Evolutionary conservation across 2,797 vertebrate species (phyloP).

Genomic region (Chiropotes sagulatus): DNA sequence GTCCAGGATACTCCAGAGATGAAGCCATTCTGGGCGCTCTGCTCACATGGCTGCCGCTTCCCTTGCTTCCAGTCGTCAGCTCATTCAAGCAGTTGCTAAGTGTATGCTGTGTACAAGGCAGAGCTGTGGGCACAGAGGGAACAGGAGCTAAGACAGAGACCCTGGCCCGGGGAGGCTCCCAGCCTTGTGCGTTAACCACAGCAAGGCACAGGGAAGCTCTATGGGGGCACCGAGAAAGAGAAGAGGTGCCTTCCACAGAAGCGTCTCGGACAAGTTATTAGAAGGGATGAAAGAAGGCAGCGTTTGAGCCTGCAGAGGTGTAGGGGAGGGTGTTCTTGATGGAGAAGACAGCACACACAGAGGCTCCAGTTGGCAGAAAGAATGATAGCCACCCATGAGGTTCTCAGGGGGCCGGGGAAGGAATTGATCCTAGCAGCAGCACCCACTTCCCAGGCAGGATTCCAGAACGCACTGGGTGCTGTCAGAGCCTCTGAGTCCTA

Average conservation of each 20-base stretch:
- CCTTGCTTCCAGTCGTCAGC: neutral
- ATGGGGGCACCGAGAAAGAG: neutral
- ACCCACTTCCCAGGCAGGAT: neutral
- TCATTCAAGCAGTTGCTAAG: neutral
- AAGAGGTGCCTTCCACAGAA: neutral
- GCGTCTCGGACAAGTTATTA: neutral
- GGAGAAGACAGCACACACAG: neutral
- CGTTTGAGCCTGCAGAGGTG: neutral
- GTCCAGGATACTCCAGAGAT: neutral
- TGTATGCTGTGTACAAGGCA: neutral
- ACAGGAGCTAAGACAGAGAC: neutral
- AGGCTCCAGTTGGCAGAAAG: neutral
- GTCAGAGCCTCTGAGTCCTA: no score
- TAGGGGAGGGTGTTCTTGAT: neutral
- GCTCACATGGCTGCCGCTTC: neutral
- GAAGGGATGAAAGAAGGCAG: neutral
- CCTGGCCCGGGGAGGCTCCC: no score
- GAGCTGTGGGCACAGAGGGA: neutral
- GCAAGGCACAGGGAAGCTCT: neutral
- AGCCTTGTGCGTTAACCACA: no score
- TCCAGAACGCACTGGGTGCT: neutral
- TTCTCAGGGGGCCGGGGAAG: neutral
- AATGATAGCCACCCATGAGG: neutral
- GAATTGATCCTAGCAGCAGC: neutral
- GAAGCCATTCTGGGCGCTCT: neutral